Percentiles rank a stretch among this genome's conserved stretches.
Conservation (phyloP, 2,113 vertebrate species). For the Ceyx melanurus region DNA sequence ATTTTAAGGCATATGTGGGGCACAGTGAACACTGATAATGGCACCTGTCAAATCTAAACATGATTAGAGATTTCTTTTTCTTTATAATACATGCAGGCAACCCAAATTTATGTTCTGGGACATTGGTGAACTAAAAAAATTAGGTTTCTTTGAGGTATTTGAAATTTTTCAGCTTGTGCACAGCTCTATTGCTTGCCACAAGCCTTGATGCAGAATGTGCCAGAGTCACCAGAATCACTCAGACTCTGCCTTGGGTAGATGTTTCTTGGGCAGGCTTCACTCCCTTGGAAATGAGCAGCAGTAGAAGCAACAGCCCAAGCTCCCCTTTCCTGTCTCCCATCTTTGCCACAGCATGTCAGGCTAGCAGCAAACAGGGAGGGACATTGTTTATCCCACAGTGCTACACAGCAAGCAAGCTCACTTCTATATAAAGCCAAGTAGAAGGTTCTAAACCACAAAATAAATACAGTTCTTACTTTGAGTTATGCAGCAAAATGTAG, state of each 20-base stretch:
- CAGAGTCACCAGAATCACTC: not conserved
- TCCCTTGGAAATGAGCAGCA: not conserved
- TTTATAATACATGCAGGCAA: not conserved
- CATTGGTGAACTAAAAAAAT: not conserved
- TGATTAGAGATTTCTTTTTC: not conserved
- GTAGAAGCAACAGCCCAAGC: not conserved
- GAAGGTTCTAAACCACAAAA: not conserved
- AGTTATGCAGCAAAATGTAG: not conserved
- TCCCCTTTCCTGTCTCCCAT: not conserved
- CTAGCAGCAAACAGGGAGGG: not conserved
- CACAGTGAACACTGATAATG: not conserved
- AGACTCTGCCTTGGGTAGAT: not conserved
- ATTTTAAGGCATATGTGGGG: not conserved
- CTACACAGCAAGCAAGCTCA: constrained; percentile 1
- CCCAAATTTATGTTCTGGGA: not conserved
- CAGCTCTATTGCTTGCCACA: not conserved
- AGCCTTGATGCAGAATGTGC: not conserved
- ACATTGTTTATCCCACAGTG: not conserved
- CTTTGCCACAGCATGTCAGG: not conserved
- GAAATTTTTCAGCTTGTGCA: not conserved
- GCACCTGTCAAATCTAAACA: not conserved
- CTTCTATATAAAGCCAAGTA: not conserved
- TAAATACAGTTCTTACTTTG: not conserved
- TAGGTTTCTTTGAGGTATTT: constrained; percentile 21
- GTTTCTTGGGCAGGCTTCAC: not conserved